A percentile compares a stretch with the other conserved stretches of the same genome.
phyloP scores from a whole-genome alignment of 2,888 invertebrate species.

The Thysanoteuthis rhombus region DNA sequence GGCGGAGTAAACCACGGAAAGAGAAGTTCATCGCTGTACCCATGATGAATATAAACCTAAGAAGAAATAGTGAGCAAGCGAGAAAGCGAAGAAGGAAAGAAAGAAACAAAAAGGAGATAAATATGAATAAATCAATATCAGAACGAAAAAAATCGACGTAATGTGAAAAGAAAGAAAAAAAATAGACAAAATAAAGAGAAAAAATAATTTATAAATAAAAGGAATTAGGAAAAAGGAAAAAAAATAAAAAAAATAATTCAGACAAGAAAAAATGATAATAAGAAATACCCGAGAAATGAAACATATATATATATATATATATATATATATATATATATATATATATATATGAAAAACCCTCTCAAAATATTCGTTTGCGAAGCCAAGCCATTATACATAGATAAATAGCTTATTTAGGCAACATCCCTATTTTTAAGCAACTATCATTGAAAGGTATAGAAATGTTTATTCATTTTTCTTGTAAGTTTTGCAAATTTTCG shows the following conservation, averaged over 20 bases:
- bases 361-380: too few relatives aligned
- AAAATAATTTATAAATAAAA: neutral
- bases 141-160: too few relatives aligned
- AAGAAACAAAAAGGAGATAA: neutral
- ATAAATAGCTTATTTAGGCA: too few relatives aligned
- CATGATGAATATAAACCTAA: constrained; percentile 95
- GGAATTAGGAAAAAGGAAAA: neutral
- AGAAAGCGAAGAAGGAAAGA: neutral
- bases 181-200: neutral
- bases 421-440: too few relatives aligned
- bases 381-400: too few relatives aligned
- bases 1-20: constrained; percentile 78
- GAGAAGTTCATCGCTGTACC: constrained; percentile 92
- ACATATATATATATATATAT: too few relatives aligned
- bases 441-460: too few relatives aligned
- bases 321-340: too few relatives aligned
- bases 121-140: neutral
- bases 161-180: neutral
- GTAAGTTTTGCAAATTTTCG: too few relatives aligned
- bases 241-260: neutral
- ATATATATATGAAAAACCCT: too few relatives aligned
- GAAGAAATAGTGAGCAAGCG: constrained; percentile 20
- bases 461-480: too few relatives aligned
- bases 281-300: neutral
- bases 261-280: neutral